phyloP scores from a whole-genome alignment of 1,140 invertebrate species.

The Lordiphosa collinella region DNA sequence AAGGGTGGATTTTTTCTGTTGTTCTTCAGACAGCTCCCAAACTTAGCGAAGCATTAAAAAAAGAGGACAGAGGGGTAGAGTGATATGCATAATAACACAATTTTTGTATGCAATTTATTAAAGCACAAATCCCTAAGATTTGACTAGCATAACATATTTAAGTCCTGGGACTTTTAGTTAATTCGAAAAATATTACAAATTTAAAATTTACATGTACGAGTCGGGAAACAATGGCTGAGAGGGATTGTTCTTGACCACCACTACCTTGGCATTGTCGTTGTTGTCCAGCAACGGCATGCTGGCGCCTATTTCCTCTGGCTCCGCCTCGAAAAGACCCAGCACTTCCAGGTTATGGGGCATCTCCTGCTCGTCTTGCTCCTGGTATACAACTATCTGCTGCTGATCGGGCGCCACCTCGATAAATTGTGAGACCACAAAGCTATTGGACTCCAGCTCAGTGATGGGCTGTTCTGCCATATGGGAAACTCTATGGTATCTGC shows the following conservation, averaged over 20 bases:
- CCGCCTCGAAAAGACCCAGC: background rate
- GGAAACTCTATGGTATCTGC: background rate
- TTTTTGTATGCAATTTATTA: too few relatives aligned
- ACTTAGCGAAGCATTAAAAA: too few relatives aligned
- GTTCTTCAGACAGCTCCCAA: too few relatives aligned
- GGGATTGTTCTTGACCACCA: conserved; percentile 53
- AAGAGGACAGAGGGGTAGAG: too few relatives aligned
- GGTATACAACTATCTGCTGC: conserved; percentile 25
- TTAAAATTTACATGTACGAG: conserved; percentile 18
- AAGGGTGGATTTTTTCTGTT: too few relatives aligned
- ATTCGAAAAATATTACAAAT: conserved; percentile 16
- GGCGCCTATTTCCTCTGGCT: background rate
- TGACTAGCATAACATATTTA: background rate
- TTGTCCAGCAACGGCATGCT: conserved; percentile 17
- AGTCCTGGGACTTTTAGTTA: background rate
- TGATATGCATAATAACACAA: too few relatives aligned
- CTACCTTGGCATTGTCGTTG: conserved; percentile 37
- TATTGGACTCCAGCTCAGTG: conserved; percentile 10
- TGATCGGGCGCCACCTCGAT: background rate
- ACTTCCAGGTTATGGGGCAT: background rate
- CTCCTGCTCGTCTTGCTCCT: background rate
- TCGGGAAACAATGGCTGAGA: conserved; percentile 35
- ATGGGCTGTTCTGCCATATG: conserved; percentile 7
- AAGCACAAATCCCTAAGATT: too few relatives aligned
- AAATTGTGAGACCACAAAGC: conserved; percentile 16